Evolutionary conservation across 2,113 vertebrate species (phyloP).

Genomic region (Picathartes gymnocephalus): DNA sequence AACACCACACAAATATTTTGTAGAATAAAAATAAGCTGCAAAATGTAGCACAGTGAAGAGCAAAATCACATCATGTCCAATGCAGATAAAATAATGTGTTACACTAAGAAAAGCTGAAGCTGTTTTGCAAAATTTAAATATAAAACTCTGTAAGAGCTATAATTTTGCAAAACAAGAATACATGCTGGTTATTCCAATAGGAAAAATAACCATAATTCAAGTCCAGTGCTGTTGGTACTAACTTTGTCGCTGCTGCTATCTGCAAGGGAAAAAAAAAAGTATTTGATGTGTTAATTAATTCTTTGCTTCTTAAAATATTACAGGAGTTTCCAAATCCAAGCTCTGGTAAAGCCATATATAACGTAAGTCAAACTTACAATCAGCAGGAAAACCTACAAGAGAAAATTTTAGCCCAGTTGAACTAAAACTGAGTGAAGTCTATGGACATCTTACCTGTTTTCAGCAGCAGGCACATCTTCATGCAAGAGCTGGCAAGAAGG

Average conservation of each 20-base stretch:
- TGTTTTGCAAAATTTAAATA: slow-evolving; percentile 67
- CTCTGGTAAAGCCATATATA: neutral
- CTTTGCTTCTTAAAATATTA: neutral
- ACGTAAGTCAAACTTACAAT: neutral
- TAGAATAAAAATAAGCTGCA: neutral
- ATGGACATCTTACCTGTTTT: slow-evolving; percentile 55
- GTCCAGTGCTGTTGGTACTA: slow-evolving; percentile 73
- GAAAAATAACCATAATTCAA: slow-evolving; percentile 65
- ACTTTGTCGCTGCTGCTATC: slow-evolving; percentile 77
- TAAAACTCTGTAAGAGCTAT: neutral
- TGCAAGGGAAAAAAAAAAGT: slow-evolving; percentile 71
- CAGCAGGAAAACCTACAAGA: slow-evolving; percentile 43
- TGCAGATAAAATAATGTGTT: slow-evolving; percentile 57
- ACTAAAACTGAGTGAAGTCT: neutral
- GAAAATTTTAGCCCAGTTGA: slow-evolving; percentile 1
- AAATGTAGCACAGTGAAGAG: slow-evolving; percentile 27
- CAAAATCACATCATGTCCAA: slow-evolving; percentile 54
- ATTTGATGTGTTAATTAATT: slow-evolving; percentile 60
- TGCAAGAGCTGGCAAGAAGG: slow-evolving; percentile 50
- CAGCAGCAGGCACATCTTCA: slow-evolving; percentile 68
- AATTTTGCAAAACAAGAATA: slow-evolving; percentile 68
- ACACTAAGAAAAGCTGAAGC: slow-evolving; percentile 32
- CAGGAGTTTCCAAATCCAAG: slow-evolving; percentile 32
- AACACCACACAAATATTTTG: neutral
- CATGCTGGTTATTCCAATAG: slow-evolving; percentile 74